Conservation (phyloP, 2,797 vertebrate genomes). For the Dryobates pubescens region DNA sequence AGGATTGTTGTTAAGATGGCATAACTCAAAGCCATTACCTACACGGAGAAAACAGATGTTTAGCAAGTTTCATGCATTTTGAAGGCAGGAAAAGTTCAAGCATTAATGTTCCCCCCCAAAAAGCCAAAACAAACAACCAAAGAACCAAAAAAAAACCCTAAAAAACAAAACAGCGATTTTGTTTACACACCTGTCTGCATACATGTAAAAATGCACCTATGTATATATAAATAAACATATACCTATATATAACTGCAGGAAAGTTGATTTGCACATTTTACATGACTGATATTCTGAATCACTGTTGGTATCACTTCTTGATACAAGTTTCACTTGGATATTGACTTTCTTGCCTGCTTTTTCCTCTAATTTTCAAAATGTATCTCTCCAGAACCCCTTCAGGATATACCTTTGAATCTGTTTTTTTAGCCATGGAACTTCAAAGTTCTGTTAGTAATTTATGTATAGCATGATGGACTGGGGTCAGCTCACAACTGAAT, state of each 20-base stretch:
- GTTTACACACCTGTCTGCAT: not conserved
- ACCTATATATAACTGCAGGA: not conserved
- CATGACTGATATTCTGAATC: not conserved
- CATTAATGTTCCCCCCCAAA: not conserved
- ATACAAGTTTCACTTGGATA: not conserved
- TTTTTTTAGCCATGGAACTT: constrained; percentile 37
- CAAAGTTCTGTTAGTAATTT: constrained; percentile 50
- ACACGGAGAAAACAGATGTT: not conserved
- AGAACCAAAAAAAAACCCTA: too few species aligned
- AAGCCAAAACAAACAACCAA: not conserved
- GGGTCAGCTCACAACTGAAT: constrained; percentile 41
- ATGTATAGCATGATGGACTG: constrained; percentile 10
- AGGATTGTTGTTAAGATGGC: not conserved
- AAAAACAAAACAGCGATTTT: not conserved
- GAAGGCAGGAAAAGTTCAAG: not conserved
- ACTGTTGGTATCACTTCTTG: not conserved
- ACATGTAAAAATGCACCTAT: not conserved
- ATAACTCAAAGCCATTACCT: not conserved
- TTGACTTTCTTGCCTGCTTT: not conserved
- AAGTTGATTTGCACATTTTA: not conserved
- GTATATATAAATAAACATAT: not conserved
- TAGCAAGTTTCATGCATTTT: not conserved
- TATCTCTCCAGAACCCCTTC: constrained; percentile 6
- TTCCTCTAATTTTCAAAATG: constrained; percentile 9
- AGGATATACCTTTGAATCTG: constrained; percentile 22